Conservation (phyloP, 2,888 invertebrate genomes). For the Polymixis flavicincta region DNA sequence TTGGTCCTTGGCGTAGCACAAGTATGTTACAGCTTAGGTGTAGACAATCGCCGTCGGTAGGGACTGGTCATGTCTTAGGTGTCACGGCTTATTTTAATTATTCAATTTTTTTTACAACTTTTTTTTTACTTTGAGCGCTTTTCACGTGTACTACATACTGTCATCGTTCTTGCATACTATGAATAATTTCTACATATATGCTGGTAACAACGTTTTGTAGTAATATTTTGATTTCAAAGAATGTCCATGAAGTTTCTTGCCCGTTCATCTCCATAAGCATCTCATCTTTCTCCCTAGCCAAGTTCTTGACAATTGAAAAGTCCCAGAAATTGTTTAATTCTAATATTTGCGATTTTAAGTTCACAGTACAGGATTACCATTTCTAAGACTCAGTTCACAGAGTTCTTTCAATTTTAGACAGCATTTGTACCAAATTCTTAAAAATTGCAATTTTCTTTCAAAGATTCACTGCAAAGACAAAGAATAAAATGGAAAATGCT, state of each 20-base stretch:
- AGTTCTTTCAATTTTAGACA: background rate
- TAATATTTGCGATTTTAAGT: background rate
- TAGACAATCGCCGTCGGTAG: background rate
- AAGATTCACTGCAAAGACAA: background rate
- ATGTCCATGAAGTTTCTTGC: background rate
- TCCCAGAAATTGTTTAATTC: too few species aligned
- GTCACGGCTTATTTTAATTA: background rate
- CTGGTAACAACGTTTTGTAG: background rate
- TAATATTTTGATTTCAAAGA: background rate
- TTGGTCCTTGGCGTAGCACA: background rate
- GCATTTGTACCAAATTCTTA: background rate
- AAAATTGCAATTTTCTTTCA: background rate
- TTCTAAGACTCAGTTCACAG: too few species aligned
- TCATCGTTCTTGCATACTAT: background rate
- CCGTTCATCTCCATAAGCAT: background rate
- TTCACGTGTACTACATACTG: background rate
- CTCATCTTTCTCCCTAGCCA: background rate
- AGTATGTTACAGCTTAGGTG: background rate
- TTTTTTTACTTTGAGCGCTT: background rate
- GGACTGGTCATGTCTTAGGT: background rate
- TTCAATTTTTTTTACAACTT: background rate
- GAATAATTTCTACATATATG: background rate
- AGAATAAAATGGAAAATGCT: conserved; percentile 21
- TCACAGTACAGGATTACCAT: background rate
- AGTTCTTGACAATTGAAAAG: background rate